These are phyloP conservation scores for Sinocyclocheilus anophthalmus DNA, from an alignment of 2,113 vertebrate genomes.

Conservation along the genomic window DNA sequence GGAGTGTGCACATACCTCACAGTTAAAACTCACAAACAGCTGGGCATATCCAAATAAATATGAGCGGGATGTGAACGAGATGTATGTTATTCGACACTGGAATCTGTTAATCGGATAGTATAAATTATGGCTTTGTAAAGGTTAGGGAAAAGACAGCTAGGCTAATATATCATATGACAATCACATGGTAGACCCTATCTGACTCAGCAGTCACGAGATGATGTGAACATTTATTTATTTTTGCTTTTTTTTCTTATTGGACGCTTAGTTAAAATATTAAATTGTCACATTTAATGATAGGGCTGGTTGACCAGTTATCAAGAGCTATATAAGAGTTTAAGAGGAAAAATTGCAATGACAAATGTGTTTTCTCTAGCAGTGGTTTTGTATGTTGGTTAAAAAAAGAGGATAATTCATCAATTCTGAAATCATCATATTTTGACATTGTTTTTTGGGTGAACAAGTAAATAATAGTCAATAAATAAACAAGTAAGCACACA, in stretches of 20 bases:
- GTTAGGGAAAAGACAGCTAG: not conserved
- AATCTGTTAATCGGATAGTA: not conserved
- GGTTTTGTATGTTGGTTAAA: too few relatives aligned
- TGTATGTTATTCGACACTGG: not conserved
- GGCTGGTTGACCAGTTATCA: not conserved
- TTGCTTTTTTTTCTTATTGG: not conserved
- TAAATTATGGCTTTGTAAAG: not conserved
- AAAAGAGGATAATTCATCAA: not conserved
- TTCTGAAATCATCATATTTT: not conserved
- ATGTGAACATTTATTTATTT: not conserved
- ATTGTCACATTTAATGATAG: not conserved
- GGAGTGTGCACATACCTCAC: not conserved
- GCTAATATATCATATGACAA: conserved; percentile 52
- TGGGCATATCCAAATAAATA: conserved; percentile 1
- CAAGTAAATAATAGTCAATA: not conserved
- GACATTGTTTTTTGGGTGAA: not conserved
- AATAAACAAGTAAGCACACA: not conserved
- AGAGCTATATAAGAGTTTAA: not conserved
- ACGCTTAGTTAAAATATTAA: not conserved
- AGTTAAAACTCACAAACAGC: not conserved
- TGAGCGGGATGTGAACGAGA: not conserved
- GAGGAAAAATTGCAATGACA: not conserved
- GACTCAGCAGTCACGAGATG: conserved; percentile 9
- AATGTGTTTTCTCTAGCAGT: not conserved
- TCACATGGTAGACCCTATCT: conserved; percentile 51